These are phyloP conservation scores for Apodemia mormo DNA, from an alignment of 2,888 invertebrate genomes.

Conservation along the genomic window DNA sequence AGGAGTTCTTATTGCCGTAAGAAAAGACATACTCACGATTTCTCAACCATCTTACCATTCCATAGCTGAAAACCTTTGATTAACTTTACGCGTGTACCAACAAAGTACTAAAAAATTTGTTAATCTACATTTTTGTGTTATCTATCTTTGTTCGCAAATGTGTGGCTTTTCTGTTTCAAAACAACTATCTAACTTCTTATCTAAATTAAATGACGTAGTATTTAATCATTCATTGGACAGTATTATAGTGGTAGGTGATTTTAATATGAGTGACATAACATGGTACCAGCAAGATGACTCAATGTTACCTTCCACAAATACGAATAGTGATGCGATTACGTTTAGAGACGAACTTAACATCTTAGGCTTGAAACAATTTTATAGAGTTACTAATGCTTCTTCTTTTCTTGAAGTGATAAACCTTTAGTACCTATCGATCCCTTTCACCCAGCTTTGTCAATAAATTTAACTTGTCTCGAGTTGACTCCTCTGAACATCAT, in stretches of 20 bases:
- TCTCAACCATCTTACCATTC: background rate
- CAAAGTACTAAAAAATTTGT: background rate
- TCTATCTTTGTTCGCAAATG: background rate
- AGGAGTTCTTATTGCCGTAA: background rate
- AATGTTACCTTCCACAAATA: background rate
- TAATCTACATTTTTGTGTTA: too few species aligned
- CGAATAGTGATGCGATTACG: background rate
- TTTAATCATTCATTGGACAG: background rate
- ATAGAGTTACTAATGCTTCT: background rate
- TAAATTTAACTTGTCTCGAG: background rate
- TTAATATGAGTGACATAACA: background rate
- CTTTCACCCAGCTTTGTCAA: background rate
- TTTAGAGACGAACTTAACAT: background rate
- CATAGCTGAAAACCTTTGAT: background rate
- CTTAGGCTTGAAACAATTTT: background rate
- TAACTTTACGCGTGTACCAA: background rate
- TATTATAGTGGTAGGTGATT: background rate
- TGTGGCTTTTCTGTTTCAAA: background rate
- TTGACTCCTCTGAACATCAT: background rate
- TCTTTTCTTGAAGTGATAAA: background rate
- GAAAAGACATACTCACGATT: background rate
- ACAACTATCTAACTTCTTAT: background rate
- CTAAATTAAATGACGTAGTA: background rate
- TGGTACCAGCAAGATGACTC: background rate
- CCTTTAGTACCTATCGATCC: background rate